Evolutionary conservation across 2,113 vertebrate genomes (phyloP), one percentile per base, ranked within the genome.

Genomic region (Trochalopteron elliotii): DNA sequence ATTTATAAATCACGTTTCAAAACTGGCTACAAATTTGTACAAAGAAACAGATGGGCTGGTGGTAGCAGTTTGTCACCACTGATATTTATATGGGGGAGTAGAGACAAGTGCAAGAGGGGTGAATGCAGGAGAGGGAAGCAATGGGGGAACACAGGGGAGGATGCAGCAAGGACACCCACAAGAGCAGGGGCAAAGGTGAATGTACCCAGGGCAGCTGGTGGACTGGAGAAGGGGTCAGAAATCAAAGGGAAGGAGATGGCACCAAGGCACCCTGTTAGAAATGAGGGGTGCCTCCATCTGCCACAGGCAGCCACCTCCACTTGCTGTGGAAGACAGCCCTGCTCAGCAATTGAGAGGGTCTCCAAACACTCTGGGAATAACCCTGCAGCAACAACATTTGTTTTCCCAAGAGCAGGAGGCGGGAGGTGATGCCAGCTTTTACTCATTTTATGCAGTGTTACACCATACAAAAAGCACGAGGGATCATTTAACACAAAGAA

Each of bases 1-100:
- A 98, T 98, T 98, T 98, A 98, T 98, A 98, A 98, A 98, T 98
- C 98, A 98, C 95, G 52, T 98, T 97, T 98, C 97, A 97, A 98
- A 98, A 98, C 97, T 96, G 96, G 98, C 98, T 98, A 98, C 98
- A 98, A 97, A 98, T 98, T 98, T 98, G 97, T 98, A 97, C 96
- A 97, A 96, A 98, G 98, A 98, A 98, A 97, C 98, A 98, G 98
- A 98, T 98, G 98, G 98, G 96, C 87, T 88, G 89, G 95, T 97
- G 98, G 94, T 96, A 97, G 97, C 96, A 74, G 86, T 97, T 98
- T 97, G 97, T 97, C 98, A 98, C 95, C 94, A 81, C 87, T 44
- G 97, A 96, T 97, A 97, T 95, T 98, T 98, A 96, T 93, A 92
- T 0, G 56, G 89, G 53, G 93, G 87, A 92, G 80, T 23, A 78